Conservation (phyloP, 2,797 vertebrate species). For the Thalassophryne amazonica region DNA sequence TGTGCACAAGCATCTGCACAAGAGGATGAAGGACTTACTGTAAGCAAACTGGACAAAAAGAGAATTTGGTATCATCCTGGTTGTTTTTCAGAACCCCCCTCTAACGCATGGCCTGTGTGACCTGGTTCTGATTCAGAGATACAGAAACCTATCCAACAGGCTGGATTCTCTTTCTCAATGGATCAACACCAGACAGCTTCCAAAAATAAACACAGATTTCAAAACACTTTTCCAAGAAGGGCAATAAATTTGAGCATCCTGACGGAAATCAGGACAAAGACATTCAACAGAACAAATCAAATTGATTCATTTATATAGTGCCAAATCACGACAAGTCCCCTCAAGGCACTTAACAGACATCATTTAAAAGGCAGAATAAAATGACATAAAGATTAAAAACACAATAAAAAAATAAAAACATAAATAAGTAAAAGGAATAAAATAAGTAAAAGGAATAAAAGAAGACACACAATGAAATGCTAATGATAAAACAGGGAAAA, state of each 20-base stretch:
- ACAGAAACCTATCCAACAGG: slow-evolving; percentile 2
- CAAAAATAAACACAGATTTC: slow-evolving; percentile 3
- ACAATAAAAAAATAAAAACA: too few relatives aligned
- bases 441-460: too few relatives aligned
- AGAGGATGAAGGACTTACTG: slow-evolving; percentile 32
- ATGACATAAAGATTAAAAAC: too few relatives aligned
- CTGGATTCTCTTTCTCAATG: neutral
- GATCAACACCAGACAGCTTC: neutral
- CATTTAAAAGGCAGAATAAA: too few relatives aligned
- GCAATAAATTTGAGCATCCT: neutral
- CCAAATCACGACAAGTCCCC: too few relatives aligned
- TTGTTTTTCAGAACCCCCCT: neutral
- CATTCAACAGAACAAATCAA: too few relatives aligned
- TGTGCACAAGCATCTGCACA: neutral
- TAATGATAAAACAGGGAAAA: too few relatives aligned
- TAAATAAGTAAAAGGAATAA: too few relatives aligned
- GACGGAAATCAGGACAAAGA: neutral
- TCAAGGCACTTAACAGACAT: too few relatives aligned
- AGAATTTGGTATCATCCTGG: neutral
- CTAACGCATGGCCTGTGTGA: slow-evolving; percentile 2
- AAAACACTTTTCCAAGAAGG: slow-evolving; percentile 2
- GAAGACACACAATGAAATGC: too few relatives aligned
- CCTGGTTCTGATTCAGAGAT: slow-evolving; percentile 10
- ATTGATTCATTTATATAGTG: too few relatives aligned
- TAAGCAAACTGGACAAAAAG: slow-evolving; percentile 29